These are phyloP conservation scores for Trypoxylus dichotomus DNA, from an alignment of 1,140 invertebrate genomes.

Conservation along the genomic window DNA sequence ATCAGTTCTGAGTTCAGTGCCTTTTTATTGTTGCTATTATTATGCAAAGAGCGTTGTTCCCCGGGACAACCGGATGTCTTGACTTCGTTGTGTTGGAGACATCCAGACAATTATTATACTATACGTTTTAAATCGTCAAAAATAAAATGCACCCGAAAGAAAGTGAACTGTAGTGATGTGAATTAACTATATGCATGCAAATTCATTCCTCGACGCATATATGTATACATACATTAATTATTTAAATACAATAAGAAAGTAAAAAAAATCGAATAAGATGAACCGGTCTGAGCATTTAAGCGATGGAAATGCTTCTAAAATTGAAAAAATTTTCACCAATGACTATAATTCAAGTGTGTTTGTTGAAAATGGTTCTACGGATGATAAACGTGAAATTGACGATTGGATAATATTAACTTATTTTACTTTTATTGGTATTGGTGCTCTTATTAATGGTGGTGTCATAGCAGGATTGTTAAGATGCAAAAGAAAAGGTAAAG, in stretches of 20 bases:
- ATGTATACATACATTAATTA: no score
- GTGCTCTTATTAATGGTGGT: slow-evolving; percentile 21
- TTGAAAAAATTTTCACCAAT: neutral
- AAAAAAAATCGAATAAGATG: neutral
- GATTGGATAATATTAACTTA: slow-evolving; percentile 33
- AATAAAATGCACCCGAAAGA: neutral
- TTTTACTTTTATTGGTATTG: slow-evolving; percentile 30
- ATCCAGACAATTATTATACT: neutral
- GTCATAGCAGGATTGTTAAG: slow-evolving; percentile 29
- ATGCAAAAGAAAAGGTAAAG: slow-evolving; percentile 33
- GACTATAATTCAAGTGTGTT: neutral
- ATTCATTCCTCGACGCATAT: neutral
- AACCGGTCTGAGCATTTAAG: neutral
- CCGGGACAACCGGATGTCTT: slow-evolving; percentile 10
- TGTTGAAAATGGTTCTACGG: neutral
- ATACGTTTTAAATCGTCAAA: neutral
- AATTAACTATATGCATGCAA: neutral
- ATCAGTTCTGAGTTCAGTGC: slow-evolving; percentile 8
- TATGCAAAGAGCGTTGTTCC: slow-evolving; percentile 12
- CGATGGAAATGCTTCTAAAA: neutral
- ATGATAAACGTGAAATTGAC: neutral
- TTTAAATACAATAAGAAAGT: neutral
- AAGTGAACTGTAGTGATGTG: neutral
- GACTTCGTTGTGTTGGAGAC: neutral
- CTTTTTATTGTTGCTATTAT: slow-evolving; percentile 24